Evolutionary conservation across 2,797 vertebrate genomes (phyloP).

Genomic region (Scyliorhinus canicula): DNA sequence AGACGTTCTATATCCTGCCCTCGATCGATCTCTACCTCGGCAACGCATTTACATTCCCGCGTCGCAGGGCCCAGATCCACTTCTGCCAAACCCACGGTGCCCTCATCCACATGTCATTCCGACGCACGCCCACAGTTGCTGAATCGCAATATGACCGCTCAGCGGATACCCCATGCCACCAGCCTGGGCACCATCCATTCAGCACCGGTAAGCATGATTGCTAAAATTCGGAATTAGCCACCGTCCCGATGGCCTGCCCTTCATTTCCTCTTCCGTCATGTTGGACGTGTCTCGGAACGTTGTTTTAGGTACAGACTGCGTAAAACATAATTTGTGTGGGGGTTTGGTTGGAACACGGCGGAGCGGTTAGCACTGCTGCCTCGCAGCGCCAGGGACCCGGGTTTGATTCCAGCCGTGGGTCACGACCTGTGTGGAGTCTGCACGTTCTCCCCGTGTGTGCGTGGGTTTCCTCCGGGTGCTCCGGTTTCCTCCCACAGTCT

Average conservation of each 20-base stretch:
- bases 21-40: constrained; percentile 81
- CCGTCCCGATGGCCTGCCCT: neutral
- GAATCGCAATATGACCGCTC: constrained; percentile 73
- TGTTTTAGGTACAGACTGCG: neutral
- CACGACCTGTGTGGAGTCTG: too few relatives aligned
- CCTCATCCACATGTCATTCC: constrained; percentile 58
- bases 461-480: too few relatives aligned
- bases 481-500: too few relatives aligned
- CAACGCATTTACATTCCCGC: constrained; percentile 64
- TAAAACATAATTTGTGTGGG: neutral
- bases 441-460: too few relatives aligned
- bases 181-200: constrained; percentile 66
- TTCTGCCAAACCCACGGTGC: constrained; percentile 57
- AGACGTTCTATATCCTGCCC: constrained; percentile 92
- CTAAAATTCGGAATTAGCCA: neutral
- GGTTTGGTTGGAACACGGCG: neutral
- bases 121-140: constrained; percentile 83
- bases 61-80: constrained; percentile 62
- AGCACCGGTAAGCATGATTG: constrained; percentile 66
- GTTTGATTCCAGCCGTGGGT: too few relatives aligned
- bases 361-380: too few relatives aligned
- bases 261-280: neutral
- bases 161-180: constrained; percentile 66
- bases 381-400: too few relatives aligned
- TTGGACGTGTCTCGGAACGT: too few relatives aligned